These are phyloP conservation scores for Procambarus virginalis DNA, from an alignment of 1,140 invertebrate species.

Conservation along the genomic window DNA sequence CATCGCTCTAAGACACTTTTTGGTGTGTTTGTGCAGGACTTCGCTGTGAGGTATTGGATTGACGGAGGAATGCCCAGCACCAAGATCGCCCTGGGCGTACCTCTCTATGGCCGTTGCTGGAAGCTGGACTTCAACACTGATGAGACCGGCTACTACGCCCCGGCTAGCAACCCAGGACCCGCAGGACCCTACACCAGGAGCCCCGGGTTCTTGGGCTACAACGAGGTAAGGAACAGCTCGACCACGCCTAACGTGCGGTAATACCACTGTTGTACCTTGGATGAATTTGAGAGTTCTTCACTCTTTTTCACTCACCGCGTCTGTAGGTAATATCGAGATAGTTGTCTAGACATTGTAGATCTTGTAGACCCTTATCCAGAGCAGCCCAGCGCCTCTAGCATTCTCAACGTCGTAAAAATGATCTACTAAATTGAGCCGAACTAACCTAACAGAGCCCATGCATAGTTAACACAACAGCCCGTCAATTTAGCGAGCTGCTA, in stretches of 20 bases:
- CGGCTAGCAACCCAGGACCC: background rate
- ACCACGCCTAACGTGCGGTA: no score
- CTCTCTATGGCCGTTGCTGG: conserved; percentile 91
- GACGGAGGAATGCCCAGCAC: conserved; percentile 73
- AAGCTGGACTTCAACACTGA: conserved; percentile 72
- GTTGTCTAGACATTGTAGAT: background rate
- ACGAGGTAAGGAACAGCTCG: conserved; percentile 50
- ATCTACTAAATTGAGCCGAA: no score
- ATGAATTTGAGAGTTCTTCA: no score
- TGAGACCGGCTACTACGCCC: conserved; percentile 38
- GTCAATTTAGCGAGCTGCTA: no score
- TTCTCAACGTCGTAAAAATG: no score
- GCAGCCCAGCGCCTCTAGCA: no score
- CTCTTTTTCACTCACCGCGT: no score
- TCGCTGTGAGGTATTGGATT: conserved; percentile 80
- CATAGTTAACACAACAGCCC: no score
- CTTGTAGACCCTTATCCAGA: no score
- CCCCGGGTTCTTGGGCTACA: conserved; percentile 67
- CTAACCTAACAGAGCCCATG: no score
- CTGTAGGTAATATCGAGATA: no score
- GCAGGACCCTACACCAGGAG: conserved; percentile 41
- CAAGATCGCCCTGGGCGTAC: conserved; percentile 91
- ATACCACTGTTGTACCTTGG: no score
- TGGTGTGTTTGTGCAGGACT: conserved; percentile 75
- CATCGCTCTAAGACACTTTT: background rate